These are phyloP conservation scores for Scopus umbretta DNA, from an alignment of 2,113 vertebrate species.

Conservation along the genomic window DNA sequence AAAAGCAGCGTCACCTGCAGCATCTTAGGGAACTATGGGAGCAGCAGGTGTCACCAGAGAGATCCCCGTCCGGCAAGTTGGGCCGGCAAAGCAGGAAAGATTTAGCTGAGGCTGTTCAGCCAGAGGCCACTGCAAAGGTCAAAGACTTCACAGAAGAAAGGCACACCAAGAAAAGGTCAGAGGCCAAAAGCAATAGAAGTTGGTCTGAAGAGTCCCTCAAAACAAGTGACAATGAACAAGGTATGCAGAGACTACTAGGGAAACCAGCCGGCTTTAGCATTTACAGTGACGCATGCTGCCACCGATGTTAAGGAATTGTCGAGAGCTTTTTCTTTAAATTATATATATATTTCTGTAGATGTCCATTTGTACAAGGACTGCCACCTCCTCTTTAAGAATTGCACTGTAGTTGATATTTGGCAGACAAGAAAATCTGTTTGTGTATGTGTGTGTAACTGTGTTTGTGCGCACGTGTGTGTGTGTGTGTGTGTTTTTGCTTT, in stretches of 20 bases:
- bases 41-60: slow-evolving; percentile 78
- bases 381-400: neutral
- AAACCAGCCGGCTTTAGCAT: slow-evolving; percentile 61
- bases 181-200: slow-evolving; percentile 87
- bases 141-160: slow-evolving; percentile 81
- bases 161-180: slow-evolving; percentile 82
- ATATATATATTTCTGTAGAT: slow-evolving; percentile 26
- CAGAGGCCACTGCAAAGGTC: slow-evolving; percentile 79
- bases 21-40: slow-evolving; percentile 88
- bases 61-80: slow-evolving; percentile 75
- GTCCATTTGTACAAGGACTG: slow-evolving; percentile 27
- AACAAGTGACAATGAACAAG: slow-evolving; percentile 82
- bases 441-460: slow-evolving; percentile 32
- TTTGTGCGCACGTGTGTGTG: neutral
- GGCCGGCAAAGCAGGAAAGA: slow-evolving; percentile 83
- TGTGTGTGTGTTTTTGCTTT: slow-evolving; percentile 20
- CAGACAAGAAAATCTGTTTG: slow-evolving; percentile 25
- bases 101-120: slow-evolving; percentile 76
- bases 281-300: slow-evolving; percentile 71
- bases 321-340: neutral
- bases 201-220: slow-evolving; percentile 88
- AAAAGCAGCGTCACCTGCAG: slow-evolving; percentile 88
- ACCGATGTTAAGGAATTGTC: slow-evolving; percentile 55
- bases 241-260: slow-evolving; percentile 71
- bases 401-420: slow-evolving; percentile 3